Evolutionary conservation across 2,113 vertebrate genomes (phyloP).

Genomic region (Amblyornis subalaris): DNA sequence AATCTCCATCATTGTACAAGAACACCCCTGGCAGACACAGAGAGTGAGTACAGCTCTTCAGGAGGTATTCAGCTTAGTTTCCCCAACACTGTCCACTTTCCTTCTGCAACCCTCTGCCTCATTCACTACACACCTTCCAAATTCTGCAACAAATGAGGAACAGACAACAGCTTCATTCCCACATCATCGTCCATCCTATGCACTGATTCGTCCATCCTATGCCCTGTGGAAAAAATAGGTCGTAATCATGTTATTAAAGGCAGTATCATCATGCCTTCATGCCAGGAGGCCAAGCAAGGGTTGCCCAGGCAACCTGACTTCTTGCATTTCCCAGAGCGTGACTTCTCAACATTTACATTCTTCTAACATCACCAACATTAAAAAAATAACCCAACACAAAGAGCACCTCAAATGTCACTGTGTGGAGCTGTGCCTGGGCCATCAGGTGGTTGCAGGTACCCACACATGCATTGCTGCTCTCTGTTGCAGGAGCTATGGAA

Average conservation of each 20-base stretch:
- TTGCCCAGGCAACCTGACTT: slow-evolving; percentile 53
- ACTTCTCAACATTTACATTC: neutral
- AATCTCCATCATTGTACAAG: neutral
- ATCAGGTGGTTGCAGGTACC: neutral
- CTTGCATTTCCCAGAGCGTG: neutral
- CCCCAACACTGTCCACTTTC: slow-evolving; percentile 1
- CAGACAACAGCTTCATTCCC: slow-evolving; percentile 63
- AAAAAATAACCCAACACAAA: neutral
- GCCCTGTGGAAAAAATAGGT: slow-evolving; percentile 63
- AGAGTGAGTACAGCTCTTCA: neutral
- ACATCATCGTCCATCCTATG: slow-evolving; percentile 61
- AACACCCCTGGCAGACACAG: neutral
- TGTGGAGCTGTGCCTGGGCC: neutral
- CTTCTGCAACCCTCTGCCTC: slow-evolving; percentile 16
- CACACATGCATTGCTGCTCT: neutral
- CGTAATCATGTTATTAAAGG: slow-evolving; percentile 42
- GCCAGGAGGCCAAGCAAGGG: slow-evolving; percentile 43
- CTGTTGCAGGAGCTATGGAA: neutral
- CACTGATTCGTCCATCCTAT: slow-evolving; percentile 61
- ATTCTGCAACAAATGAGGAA: slow-evolving; percentile 70
- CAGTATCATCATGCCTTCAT: slow-evolving; percentile 12
- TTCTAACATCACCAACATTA: neutral
- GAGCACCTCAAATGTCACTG: neutral
- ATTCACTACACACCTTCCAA: slow-evolving; percentile 66
- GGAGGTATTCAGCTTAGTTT: neutral